Base-by-base conservation (phyloP, 2,113 vertebrate species). In the Trichechus manatus region DNA sequence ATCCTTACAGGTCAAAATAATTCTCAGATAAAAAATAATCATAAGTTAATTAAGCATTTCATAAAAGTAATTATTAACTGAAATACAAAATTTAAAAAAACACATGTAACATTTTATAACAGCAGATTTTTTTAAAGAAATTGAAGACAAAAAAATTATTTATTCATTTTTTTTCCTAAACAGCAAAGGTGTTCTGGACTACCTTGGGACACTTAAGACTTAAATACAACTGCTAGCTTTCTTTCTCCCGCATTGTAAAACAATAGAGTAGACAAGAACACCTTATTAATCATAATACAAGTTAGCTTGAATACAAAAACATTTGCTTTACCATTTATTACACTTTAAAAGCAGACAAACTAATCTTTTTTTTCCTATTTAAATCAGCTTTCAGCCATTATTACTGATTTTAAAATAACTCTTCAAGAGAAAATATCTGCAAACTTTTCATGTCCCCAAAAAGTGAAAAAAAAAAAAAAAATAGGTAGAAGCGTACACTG, bases 1-100 rank as follows among this genome's bases (percentile, higher is more conserved):
- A 39, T 25, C 66, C 17, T 53, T 84, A 17, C 5, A 64, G 82
- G 29, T 89, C 19, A 84, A 96, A 96, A 90, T 25, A 75, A 89
- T 84, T 92, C 39, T 92, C 80, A 84, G 11, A 72, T 11, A 87
- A 56, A 84, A 80, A 36, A 27, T 91, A 90, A 42, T 53, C 33
- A 47, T 47, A 7, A 47, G 47, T 74, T 29, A 96, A 36, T 89
- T 81, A 92, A 79, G 11, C 17, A 70, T 95, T 90, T 79, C 50
- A 95, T 44, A 63, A 83, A 89, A 81, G 22, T 79, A 63, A n/a
- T 31, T 78, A 86, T 50, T 94, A 82, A 91, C 1, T 31, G 33
- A 90, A 92, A 74, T 61, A n/a, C 13, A 59, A 93, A 94, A 31
- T 10, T 10, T 42, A 47, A 11, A 68, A 91, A 95, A 89, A 86